These are phyloP conservation scores for Willowsia nigromaculata DNA, from an alignment of 2,888 invertebrate genomes.

Conservation along the genomic window DNA sequence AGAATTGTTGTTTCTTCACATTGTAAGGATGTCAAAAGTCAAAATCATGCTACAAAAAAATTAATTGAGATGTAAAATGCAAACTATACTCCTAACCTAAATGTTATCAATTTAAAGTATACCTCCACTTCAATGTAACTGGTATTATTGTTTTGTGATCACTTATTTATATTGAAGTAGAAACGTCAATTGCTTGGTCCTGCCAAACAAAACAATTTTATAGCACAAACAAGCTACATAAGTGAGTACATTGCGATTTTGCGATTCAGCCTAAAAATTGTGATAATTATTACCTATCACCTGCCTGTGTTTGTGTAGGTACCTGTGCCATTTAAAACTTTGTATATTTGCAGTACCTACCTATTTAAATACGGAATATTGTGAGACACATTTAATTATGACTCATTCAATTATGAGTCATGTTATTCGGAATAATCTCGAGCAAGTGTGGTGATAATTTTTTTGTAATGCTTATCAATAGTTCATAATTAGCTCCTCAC, in stretches of 20 bases:
- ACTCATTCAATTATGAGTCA: conserved; percentile 11
- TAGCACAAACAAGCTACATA: neutral
- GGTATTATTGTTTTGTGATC: no score
- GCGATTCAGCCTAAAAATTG: no score
- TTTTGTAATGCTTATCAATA: conserved; percentile 7
- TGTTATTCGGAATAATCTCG: conserved; percentile 1
- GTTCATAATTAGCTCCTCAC: neutral
- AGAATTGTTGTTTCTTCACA: neutral
- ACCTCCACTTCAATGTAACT: no score
- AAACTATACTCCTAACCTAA: neutral
- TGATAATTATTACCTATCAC: neutral
- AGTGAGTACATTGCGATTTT: no score
- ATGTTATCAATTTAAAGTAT: neutral
- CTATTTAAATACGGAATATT: neutral
- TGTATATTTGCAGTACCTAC: neutral
- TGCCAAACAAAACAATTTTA: neutral
- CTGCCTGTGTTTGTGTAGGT: no score
- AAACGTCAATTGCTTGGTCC: neutral
- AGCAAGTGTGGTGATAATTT: conserved; percentile 8
- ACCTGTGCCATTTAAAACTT: neutral
- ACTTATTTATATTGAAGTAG: neutral
- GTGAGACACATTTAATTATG: conserved; percentile 4
- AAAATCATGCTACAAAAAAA: neutral
- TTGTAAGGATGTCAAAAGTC: no score
- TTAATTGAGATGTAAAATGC: neutral